Conservation (phyloP, 2,888 invertebrate species). For the Lepetodrilus schrolli region DNA sequence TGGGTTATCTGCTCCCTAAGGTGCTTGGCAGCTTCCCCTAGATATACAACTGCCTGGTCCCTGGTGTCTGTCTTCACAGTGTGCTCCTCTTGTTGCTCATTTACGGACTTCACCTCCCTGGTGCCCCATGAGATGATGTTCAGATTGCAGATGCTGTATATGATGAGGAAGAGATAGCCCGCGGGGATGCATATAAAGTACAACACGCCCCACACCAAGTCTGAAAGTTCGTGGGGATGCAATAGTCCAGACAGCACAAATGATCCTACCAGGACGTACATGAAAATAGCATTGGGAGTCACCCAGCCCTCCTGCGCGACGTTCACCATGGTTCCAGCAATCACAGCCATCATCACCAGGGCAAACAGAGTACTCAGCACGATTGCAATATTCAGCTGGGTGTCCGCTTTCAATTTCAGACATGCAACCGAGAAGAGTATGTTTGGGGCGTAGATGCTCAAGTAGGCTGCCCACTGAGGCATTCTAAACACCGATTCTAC, state of each 20-base stretch:
- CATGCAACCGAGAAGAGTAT: slow-evolving; percentile 92
- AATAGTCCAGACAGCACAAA: slow-evolving; percentile 92
- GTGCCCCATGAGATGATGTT: slow-evolving; percentile 96
- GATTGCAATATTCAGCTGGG: slow-evolving; percentile 81
- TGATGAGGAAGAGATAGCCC: slow-evolving; percentile 92
- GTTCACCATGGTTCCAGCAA: slow-evolving; percentile 97
- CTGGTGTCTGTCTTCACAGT: not conserved
- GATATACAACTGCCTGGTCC: slow-evolving; percentile 30
- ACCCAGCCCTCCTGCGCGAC: slow-evolving; percentile 91
- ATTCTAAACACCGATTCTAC: slow-evolving; percentile 41
- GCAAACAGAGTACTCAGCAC: slow-evolving; percentile 88
- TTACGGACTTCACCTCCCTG: slow-evolving; percentile 78
- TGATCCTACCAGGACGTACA: slow-evolving; percentile 81
- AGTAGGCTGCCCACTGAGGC: slow-evolving; percentile 88
- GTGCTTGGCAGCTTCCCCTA: slow-evolving; percentile 29
- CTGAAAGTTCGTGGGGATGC: slow-evolving; percentile 86
- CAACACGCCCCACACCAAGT: slow-evolving; percentile 81
- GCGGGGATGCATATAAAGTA: slow-evolving; percentile 94
- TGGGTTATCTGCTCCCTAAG: slow-evolving; percentile 28
- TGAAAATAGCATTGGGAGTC: slow-evolving; percentile 49
- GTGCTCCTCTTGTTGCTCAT: slow-evolving; percentile 33
- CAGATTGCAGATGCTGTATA: slow-evolving; percentile 92
- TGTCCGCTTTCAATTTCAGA: slow-evolving; percentile 91
- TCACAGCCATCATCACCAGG: slow-evolving; percentile 98
- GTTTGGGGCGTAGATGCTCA: slow-evolving; percentile 94